Evolutionary conservation across 2,113 vertebrate genomes (phyloP).

Genomic region (Lynx canadensis): DNA sequence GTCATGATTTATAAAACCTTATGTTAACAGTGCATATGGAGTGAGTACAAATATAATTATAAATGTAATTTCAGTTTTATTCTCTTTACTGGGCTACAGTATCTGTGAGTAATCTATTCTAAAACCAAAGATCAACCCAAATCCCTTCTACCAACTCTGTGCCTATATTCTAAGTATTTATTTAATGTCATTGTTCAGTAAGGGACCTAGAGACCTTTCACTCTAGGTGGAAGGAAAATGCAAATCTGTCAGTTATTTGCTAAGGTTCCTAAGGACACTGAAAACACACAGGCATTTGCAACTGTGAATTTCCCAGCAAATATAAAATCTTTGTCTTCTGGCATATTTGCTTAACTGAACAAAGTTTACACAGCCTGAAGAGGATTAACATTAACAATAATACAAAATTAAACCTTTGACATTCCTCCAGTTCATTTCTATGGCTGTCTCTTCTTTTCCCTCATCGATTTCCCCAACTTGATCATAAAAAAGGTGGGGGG

Average conservation of each 20-base stretch:
- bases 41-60: constrained; percentile 71
- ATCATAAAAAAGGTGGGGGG: background rate
- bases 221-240: constrained; percentile 27
- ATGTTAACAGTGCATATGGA: constrained; percentile 58
- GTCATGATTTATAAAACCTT: constrained; percentile 69
- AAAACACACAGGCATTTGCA: constrained; percentile 71
- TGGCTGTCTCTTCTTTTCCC: constrained; percentile 9
- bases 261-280: constrained; percentile 73
- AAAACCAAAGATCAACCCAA: constrained; percentile 73
- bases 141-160: constrained; percentile 63
- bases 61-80: constrained; percentile 72
- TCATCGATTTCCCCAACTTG: background rate
- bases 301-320: constrained; percentile 78
- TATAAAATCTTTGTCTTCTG: constrained; percentile 76
- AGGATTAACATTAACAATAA: constrained; percentile 77
- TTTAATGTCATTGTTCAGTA: constrained; percentile 80
- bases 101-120: constrained; percentile 64
- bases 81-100: constrained; percentile 39
- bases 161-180: constrained; percentile 67
- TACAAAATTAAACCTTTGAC: constrained; percentile 80
- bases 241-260: constrained; percentile 79
- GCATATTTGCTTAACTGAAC: constrained; percentile 79
- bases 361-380: constrained; percentile 78
- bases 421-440: constrained; percentile 74
- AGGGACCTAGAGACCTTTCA: constrained; percentile 71